Conservation (phyloP, 92 coral and sea anemone species). For the Actinostola sp. region DNA sequence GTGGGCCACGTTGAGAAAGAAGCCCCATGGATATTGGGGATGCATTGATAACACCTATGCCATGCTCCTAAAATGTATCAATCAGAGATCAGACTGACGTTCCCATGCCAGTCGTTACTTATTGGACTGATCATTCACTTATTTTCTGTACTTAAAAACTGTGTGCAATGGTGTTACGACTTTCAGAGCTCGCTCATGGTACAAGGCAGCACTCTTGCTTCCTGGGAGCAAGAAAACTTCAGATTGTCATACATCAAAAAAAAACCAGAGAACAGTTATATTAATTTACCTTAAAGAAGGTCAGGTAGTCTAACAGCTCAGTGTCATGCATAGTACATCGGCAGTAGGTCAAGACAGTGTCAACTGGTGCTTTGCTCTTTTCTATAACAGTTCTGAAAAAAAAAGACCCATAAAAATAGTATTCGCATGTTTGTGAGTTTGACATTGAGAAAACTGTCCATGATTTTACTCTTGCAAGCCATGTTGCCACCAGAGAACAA, state of each 20-base stretch:
- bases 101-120: too few relatives aligned
- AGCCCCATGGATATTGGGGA: constrained; percentile 99
- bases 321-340: constrained; percentile 86
- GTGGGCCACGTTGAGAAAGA: constrained; percentile 91
- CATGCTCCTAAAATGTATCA: constrained; percentile 83
- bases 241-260: too few relatives aligned
- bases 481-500: too few relatives aligned
- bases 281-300: constrained; percentile 71
- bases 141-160: too few relatives aligned
- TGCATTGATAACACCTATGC: constrained; percentile 93
- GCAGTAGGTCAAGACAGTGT: constrained; percentile 91
- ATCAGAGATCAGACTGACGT: too few relatives aligned
- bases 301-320: constrained; percentile 72
- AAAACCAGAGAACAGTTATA: too few relatives aligned
- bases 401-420: background rate
- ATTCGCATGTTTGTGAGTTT: background rate
- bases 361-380: constrained; percentile 68
- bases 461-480: too few relatives aligned
- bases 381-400: constrained; percentile 72
- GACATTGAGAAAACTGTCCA: background rate
- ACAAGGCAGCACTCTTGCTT: too few relatives aligned
- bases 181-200: too few relatives aligned
- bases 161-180: too few relatives aligned
- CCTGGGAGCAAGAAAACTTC: too few relatives aligned
- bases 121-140: too few relatives aligned